Evolutionary conservation across 2,113 vertebrate genomes (phyloP).

Genomic region (Spea bombifrons): DNA sequence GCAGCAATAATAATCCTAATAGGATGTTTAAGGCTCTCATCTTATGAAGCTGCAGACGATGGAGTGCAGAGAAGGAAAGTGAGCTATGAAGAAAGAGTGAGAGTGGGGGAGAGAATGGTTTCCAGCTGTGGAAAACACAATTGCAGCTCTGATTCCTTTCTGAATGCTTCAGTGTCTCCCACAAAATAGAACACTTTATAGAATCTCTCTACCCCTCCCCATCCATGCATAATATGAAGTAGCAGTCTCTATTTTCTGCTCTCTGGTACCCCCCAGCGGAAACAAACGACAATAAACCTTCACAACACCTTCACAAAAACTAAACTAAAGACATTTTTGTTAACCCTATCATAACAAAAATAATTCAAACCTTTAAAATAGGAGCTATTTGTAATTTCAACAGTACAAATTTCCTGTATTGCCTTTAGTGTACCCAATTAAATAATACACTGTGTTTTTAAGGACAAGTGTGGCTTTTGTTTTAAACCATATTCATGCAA

Average conservation of each 20-base stretch:
- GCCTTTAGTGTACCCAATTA: too few species aligned
- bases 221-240: constrained; percentile 12
- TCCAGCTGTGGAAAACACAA: constrained; percentile 15
- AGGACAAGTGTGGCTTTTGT: too few species aligned
- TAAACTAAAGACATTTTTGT: too few species aligned
- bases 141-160: constrained; percentile 14
- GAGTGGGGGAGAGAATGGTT: background rate
- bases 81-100: background rate
- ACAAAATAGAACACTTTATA: constrained; percentile 26
- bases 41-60: background rate
- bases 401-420: too few species aligned
- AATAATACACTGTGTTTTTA: too few species aligned
- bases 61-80: background rate
- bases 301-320: too few species aligned
- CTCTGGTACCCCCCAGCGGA: constrained; percentile 25
- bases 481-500: too few species aligned
- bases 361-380: too few species aligned
- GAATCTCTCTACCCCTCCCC: constrained; percentile 13
- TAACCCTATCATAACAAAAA: too few species aligned
- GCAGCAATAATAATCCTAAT: background rate
- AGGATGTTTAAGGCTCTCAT: constrained; percentile 24
- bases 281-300: background rate
- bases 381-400: too few species aligned
- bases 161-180: constrained; percentile 41
- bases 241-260: constrained; percentile 14